Conservation (phyloP, 1,140 invertebrate genomes). For the Halotydeus destructor region DNA sequence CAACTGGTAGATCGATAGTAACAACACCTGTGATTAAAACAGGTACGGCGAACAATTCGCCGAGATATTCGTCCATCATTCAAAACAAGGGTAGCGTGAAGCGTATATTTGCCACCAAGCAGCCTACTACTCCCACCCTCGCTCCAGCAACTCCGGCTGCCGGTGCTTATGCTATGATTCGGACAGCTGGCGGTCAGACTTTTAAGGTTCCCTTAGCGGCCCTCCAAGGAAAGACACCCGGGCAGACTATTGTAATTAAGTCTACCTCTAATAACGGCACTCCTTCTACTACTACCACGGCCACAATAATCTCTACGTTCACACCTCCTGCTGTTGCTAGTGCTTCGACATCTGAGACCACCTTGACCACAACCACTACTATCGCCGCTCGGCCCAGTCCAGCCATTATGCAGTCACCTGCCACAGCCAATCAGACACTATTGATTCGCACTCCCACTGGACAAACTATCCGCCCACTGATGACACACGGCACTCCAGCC, state of each 20-base stretch:
- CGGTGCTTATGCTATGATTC: slow-evolving; percentile 6
- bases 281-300: slow-evolving; percentile 6
- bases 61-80: slow-evolving; percentile 19
- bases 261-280: background rate
- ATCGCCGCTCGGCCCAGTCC: background rate
- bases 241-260: slow-evolving; percentile 50
- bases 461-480: background rate
- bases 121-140: slow-evolving; percentile 10
- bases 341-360: background rate
- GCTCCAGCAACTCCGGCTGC: slow-evolving; percentile 4
- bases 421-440: too few species aligned
- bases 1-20: slow-evolving; percentile 19
- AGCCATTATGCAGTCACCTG: too few species aligned
- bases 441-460: too few species aligned
- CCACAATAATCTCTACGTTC: slow-evolving; percentile 1
- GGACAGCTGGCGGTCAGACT: slow-evolving; percentile 20
- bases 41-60: slow-evolving; percentile 16
- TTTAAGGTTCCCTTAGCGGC: slow-evolving; percentile 26
- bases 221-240: slow-evolving; percentile 55
- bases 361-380: background rate
- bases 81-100: too few species aligned
- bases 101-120: too few species aligned
- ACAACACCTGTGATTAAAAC: slow-evolving; percentile 16
- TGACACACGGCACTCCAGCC: background rate
- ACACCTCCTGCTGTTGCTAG: background rate